Evolutionary conservation across 35 echinoderm and acorn worm genomes (phyloP).

Genomic region (Ophiothrix spiculata): DNA sequence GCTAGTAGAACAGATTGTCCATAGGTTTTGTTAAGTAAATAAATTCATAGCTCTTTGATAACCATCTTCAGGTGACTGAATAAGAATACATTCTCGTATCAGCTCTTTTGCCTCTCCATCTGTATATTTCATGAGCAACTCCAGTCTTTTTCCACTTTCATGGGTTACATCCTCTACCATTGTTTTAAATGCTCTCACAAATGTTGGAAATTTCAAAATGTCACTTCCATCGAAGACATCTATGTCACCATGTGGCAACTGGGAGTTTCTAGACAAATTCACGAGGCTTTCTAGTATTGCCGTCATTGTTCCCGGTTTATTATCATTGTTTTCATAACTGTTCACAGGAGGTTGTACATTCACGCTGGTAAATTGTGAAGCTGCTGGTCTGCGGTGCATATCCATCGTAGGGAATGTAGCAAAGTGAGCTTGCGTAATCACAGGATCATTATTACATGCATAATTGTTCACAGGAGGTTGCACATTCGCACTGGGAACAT

Average conservation of each 20-base stretch:
- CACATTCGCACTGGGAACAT: too few relatives aligned
- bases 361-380: too few relatives aligned
- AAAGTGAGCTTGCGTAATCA: too few relatives aligned
- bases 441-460: too few relatives aligned
- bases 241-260: background rate
- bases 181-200: background rate
- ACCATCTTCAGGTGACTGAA: background rate
- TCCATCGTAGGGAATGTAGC: too few relatives aligned
- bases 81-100: background rate
- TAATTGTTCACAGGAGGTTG: too few relatives aligned
- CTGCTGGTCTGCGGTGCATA: too few relatives aligned
- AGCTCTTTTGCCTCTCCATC: background rate
- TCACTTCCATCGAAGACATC: background rate
- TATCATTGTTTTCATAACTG: background rate
- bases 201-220: background rate
- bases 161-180: background rate
- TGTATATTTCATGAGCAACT: background rate
- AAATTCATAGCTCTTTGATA: background rate
- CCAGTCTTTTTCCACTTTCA: background rate
- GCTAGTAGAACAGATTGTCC: background rate
- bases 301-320: background rate
- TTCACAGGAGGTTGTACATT: too few relatives aligned
- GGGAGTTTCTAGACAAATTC: background rate
- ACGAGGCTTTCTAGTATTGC: background rate
- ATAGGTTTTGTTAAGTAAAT: background rate